Base-by-base conservation (phyloP, 1,140 invertebrate genomes). In the Drosophila takahashii region DNA sequence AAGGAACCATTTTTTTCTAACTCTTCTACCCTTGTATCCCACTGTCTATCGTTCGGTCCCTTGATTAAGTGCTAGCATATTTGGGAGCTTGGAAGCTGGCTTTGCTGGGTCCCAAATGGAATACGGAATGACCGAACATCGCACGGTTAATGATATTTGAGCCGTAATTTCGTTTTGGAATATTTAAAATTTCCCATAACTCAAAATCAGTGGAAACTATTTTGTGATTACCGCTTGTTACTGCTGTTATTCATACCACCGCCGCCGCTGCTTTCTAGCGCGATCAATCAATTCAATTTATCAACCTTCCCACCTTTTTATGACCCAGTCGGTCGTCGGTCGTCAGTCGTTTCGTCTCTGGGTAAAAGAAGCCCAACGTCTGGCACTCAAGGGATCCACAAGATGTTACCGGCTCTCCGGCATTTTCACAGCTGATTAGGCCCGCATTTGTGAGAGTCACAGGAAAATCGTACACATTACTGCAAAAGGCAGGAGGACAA, bases 161-260 rank as follows among this genome's bases (percentile, higher is more conserved):
- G 54, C 41, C 47, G 81, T 85, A 85, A 85, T 85, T 85, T 85
- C 51, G 52, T 42, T 79, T 74, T 54, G 62, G 70, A 47, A 65
- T 85, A 77, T 85, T 85, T 74, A 77, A 58, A 77, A 80, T 81
- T 86, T 85, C 72, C 81, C 81, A 84, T 84, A 84, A 84, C 81
- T 80, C 81, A 84, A 85, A 85, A 84, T 85, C 80, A 84, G 76
- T 84, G 80, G 80, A 84, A 84, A 84, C 80, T 84, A 85, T 84
- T 84, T 71, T 69, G 72, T 84, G 81, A 84, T 84, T 84, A 85
- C 81, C 81, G 80, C 78, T 86, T 76, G 65, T 84, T 77, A 60
- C 58, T 77, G 81, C 66, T 73, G 77, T 69, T 86, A 78, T 86
- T 86, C 74, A 81, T 81, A 64, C 69, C 62, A 22, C 22, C 22